Percentiles rank a stretch among this genome's conserved stretches.
Evolutionary conservation across 2,888 invertebrate species (phyloP).

Genomic region (Colletes collaris): DNA sequence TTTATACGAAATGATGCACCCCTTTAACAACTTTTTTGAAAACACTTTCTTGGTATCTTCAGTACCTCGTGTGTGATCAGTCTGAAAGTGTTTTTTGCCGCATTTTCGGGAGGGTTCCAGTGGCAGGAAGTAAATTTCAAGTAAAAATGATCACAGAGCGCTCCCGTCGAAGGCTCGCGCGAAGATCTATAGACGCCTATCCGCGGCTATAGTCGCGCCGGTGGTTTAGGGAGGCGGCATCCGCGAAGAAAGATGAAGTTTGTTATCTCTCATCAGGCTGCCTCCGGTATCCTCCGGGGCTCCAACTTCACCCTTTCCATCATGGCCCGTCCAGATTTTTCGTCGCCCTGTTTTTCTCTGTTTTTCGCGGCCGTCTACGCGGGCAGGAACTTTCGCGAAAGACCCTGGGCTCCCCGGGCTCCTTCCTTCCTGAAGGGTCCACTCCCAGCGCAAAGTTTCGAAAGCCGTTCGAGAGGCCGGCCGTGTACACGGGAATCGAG

Average conservation of each 20-base stretch:
- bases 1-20: too few species aligned
- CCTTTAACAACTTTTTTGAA: too few species aligned
- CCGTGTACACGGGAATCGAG: conserved; percentile 25
- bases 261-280: conserved; percentile 72
- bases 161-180: conserved; percentile 7
- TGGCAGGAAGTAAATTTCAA: conserved; percentile 10
- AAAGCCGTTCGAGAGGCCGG: conserved; percentile 26
- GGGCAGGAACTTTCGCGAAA: conserved; percentile 64
- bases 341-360: conserved; percentile 63
- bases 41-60: too few species aligned
- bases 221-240: conserved; percentile 32
- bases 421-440: conserved; percentile 16
- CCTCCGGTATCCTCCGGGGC: conserved; percentile 51
- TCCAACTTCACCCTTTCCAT: conserved; percentile 51
- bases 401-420: conserved; percentile 20
- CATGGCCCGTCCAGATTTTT: conserved; percentile 60
- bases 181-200: conserved; percentile 38
- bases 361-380: conserved; percentile 62
- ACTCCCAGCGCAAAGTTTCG: conserved; percentile 46
- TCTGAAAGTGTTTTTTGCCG: too few species aligned
- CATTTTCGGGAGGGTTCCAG: not conserved
- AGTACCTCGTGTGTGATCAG: too few species aligned
- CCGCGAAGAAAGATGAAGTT: conserved; percentile 67
- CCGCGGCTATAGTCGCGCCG: not conserved
- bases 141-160: conserved; percentile 33